Evolutionary conservation across 2,113 vertebrate genomes (phyloP).

Genomic region (Syrrhaptes paradoxus): DNA sequence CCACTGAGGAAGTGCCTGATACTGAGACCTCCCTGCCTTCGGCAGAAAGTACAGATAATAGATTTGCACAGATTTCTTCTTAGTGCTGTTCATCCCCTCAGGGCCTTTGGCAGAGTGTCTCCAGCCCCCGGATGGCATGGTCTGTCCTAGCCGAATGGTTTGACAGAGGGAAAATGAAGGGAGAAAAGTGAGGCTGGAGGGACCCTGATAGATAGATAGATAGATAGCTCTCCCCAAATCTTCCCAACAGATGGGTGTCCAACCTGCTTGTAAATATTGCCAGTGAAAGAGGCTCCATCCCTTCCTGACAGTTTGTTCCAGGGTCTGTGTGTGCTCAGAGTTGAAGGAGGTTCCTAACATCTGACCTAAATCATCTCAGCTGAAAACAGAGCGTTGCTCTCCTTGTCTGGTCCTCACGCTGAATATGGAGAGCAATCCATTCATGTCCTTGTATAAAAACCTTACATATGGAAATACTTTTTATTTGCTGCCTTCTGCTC

Average conservation of each 20-base stretch:
- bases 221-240: neutral
- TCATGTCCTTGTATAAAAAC: neutral
- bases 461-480: neutral
- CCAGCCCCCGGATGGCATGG: constrained; percentile 6
- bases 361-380: constrained; percentile 22
- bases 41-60: neutral
- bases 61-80: constrained; percentile 57
- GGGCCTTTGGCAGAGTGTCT: constrained; percentile 32
- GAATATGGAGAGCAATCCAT: neutral
- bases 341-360: constrained; percentile 31
- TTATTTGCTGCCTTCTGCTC: neutral
- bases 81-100: constrained; percentile 24
- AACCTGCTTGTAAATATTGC: constrained; percentile 58
- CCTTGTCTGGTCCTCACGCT: neutral
- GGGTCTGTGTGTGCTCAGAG: neutral
- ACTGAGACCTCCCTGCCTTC: neutral
- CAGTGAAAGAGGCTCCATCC: constrained; percentile 22
- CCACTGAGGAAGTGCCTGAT: neutral
- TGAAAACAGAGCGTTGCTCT: neutral
- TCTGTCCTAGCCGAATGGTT: constrained; percentile 44
- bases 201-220: neutral
- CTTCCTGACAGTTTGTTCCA: neutral
- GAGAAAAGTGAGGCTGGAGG: constrained; percentile 47
- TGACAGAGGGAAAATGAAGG: neutral
- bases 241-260: constrained; percentile 59